phyloP scores from a whole-genome alignment of 2,888 invertebrate species.

The Patella ulyssiponensis region DNA sequence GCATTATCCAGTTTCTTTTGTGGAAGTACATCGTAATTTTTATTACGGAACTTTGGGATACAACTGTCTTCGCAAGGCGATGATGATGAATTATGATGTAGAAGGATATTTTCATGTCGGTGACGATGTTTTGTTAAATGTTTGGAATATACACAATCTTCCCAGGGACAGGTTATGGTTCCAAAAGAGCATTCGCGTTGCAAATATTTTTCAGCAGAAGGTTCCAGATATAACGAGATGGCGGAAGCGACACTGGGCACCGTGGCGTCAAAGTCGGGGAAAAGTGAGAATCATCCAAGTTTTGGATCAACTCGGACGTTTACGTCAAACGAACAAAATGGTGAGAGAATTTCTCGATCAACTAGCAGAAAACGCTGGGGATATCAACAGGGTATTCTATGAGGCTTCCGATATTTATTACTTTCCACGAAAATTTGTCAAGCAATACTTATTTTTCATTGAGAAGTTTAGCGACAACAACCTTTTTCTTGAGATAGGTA shows the following conservation, averaged over 20 bases:
- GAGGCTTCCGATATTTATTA: not conserved
- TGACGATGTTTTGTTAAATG: slow-evolving; percentile 16
- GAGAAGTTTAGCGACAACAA: not conserved
- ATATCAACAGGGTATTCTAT: not conserved
- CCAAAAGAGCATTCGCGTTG: slow-evolving; percentile 12
- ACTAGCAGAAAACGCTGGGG: not conserved
- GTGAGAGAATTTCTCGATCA: not conserved
- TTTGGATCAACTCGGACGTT: not conserved
- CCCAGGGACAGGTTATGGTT: slow-evolving; percentile 15
- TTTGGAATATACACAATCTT: slow-evolving; percentile 14
- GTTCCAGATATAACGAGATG: slow-evolving; percentile 3
- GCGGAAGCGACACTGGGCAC: not conserved
- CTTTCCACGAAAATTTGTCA: not conserved
- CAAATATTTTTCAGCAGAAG: not conserved
- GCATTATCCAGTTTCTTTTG: slow-evolving; percentile 11
- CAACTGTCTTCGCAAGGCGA: slow-evolving; percentile 12
- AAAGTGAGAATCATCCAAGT: not conserved
- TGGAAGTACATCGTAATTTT: slow-evolving; percentile 9
- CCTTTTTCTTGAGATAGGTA: not conserved
- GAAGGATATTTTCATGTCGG: slow-evolving; percentile 15
- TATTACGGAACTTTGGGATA: slow-evolving; percentile 17
- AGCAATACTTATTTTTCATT: not conserved
- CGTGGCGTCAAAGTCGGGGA: not conserved
- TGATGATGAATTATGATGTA: slow-evolving; percentile 13
- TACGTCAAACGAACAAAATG: not conserved